These are phyloP conservation scores for Coccyzus lansbergi DNA, from an alignment of 2,797 vertebrate species.

Conservation along the genomic window DNA sequence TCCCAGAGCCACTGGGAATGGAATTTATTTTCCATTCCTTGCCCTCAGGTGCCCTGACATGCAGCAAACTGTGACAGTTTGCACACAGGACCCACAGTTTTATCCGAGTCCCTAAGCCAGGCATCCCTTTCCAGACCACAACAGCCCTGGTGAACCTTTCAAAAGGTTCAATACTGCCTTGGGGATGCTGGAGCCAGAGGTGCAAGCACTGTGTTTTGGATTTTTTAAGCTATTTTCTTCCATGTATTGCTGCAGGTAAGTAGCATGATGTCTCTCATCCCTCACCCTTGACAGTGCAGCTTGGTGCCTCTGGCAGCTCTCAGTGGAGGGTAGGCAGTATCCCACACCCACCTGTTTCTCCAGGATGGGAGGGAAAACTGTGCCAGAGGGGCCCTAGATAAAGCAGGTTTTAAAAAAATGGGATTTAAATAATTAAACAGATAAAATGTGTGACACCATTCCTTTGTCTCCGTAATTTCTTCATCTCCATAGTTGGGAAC, in stretches of 20 bases:
- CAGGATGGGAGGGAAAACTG: not conserved
- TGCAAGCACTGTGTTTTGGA: fast-evolving
- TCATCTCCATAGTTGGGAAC: not conserved
- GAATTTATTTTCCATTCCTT: not conserved
- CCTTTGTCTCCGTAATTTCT: not conserved
- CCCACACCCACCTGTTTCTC: not conserved
- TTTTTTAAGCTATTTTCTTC: not conserved
- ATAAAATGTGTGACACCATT: not conserved
- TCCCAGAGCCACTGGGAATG: not conserved
- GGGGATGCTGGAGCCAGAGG: not conserved
- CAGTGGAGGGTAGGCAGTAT: not conserved
- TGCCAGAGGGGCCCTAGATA: fast-evolving
- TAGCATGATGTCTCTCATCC: not conserved
- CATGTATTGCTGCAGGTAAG: not conserved
- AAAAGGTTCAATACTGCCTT: not conserved
- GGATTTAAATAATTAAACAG: not conserved
- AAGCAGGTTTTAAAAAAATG: not conserved
- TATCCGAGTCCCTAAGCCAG: not conserved
- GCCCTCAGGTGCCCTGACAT: not conserved
- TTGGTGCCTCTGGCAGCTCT: not conserved
- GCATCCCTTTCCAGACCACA: not conserved
- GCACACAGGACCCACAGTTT: not conserved
- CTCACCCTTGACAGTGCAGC: not conserved
- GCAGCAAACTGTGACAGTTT: not conserved
- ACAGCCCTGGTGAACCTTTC: not conserved